Evolutionary conservation across 2,113 vertebrate genomes (phyloP), one percentile per base, ranked within the genome.

Genomic region (Microtus oregoni): DNA sequence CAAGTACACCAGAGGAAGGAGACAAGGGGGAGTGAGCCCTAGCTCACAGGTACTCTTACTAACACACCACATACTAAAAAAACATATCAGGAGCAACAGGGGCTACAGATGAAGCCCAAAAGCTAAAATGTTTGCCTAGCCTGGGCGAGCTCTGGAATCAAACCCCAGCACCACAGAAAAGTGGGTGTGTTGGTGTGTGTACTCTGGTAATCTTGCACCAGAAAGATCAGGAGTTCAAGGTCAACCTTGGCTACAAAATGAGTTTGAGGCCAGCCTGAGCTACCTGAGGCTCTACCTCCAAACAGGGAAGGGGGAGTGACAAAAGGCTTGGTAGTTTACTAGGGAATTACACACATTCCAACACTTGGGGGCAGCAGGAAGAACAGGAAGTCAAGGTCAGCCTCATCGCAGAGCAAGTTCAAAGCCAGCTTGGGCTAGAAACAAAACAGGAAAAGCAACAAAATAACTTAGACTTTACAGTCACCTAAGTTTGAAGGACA

Each of bases 401-500:
- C 67, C 63, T 47, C 15, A 35, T 11, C 6, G 0, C 41, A 32
- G 4, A 35, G 41, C 44, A 86, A 58, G 68, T 88, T 88, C 35
- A 88, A 88, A 47, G 50, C 32, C 68, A 88, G 12, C 50, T 24
- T 73, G 68, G 13, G 35, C 22, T 73, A 73, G 50, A 58, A 24
- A 41, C 86, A 58, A 72, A 73, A 38, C 44, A 24, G 68, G 22
- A 87, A 75, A 75, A 12, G 68, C 50, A 95, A 93, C 32, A 73
- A 83, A 77, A 44, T 61, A 52, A 41, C 90, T 90, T 44, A 79
- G 87, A 38, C 67, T 87, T 91, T 79, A 26, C 3, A 87, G 68
- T 44, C 44, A 41, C 47, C 12, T 75, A 90, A 68, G 72, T 79
- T 88, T 92, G 90, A 96, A 93, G 38, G n/a, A 93, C 93, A 93